Percentiles rank a stretch among this genome's conserved stretches.
These are phyloP conservation scores for Cryptops parisi DNA, from an alignment of 2,888 invertebrate species.

Conservation along the genomic window DNA sequence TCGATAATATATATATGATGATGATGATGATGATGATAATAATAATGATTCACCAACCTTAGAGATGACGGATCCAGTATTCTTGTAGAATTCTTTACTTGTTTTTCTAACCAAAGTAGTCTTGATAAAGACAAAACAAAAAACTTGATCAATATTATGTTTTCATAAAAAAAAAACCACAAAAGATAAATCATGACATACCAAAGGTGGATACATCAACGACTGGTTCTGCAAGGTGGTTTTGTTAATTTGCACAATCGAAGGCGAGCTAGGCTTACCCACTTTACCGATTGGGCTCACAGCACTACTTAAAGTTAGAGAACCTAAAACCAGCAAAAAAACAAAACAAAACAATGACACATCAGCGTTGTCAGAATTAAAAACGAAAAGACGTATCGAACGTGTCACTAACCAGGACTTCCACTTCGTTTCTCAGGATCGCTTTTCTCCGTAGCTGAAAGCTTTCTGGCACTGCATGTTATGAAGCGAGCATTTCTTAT, in stretches of 20 bases:
- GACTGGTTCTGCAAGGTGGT: slow-evolving; percentile 6
- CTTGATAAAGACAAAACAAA: not conserved
- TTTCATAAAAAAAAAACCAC: not conserved
- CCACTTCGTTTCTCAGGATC: not conserved
- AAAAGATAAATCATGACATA: not conserved
- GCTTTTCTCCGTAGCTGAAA: too few species aligned
- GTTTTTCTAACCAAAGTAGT: not conserved
- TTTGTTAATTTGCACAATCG: slow-evolving; percentile 1
- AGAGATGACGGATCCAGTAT: not conserved
- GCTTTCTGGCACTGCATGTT: too few species aligned
- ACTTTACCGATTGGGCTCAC: not conserved
- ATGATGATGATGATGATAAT: too few species aligned
- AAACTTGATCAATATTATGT: not conserved
- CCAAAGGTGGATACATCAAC: slow-evolving; percentile 1
- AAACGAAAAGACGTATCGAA: too few species aligned
- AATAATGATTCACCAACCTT: too few species aligned
- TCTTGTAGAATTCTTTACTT: not conserved
- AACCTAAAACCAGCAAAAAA: not conserved
- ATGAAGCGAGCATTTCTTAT: too few species aligned
- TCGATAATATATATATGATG: too few species aligned
- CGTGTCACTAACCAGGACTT: not conserved
- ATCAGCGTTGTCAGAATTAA: too few species aligned
- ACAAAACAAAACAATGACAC: not conserved
- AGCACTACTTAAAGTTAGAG: not conserved
- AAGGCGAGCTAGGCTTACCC: not conserved